Evolutionary conservation across 1,140 invertebrate genomes (phyloP).

Genomic region (Physella acuta): DNA sequence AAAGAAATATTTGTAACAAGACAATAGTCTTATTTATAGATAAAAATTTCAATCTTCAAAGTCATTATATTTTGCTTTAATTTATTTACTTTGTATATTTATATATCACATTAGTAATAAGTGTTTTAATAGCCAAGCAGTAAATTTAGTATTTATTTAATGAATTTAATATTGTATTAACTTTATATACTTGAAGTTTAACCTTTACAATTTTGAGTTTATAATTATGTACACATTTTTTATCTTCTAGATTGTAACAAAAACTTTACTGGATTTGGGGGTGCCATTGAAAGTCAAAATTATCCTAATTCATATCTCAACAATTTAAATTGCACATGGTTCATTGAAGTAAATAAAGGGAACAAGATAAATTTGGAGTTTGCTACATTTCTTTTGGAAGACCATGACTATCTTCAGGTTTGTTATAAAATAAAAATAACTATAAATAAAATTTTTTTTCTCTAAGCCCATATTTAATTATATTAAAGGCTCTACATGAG

Average conservation of each 20-base stretch:
- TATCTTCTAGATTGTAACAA: conserved; percentile 44
- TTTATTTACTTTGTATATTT: no score
- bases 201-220: neutral
- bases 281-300: conserved; percentile 71
- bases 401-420: conserved; percentile 49
- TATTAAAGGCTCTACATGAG: no score
- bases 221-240: neutral
- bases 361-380: conserved; percentile 62
- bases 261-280: conserved; percentile 60
- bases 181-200: neutral
- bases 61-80: neutral
- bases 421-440: conserved; percentile 14
- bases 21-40: no score
- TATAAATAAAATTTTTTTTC: neutral
- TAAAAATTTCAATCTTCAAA: no score
- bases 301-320: conserved; percentile 64
- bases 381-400: conserved; percentile 64
- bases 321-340: conserved; percentile 66
- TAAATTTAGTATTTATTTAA: neutral
- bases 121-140: neutral
- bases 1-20: no score
- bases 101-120: neutral
- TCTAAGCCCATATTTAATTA: no score
- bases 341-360: conserved; percentile 60
- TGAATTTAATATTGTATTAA: neutral